Evolutionary conservation across 1,140 invertebrate species (phyloP).

Genomic region (Coptotermes formosanus): DNA sequence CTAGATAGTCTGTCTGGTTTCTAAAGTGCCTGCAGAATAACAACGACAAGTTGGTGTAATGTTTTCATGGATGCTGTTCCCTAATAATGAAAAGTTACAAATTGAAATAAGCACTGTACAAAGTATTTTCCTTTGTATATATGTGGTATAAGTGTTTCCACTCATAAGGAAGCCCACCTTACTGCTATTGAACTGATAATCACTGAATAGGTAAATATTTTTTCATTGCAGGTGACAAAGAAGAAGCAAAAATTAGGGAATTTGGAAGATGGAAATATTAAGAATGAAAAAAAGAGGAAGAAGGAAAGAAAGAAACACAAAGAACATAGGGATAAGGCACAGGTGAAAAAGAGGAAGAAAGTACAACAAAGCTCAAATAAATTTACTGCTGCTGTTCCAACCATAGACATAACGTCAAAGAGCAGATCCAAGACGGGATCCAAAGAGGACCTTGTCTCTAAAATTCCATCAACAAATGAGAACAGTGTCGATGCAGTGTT

Average conservation of each 20-base stretch:
- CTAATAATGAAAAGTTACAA: too few species aligned
- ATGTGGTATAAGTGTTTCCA: too few species aligned
- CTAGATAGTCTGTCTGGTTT: too few species aligned
- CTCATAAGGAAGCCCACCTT: too few species aligned
- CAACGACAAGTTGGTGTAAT: too few species aligned
- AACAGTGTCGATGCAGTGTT: not conserved
- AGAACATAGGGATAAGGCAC: not conserved
- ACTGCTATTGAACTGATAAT: not conserved
- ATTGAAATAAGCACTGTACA: too few species aligned
- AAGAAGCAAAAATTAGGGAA: not conserved
- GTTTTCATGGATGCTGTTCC: too few species aligned
- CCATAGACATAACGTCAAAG: not conserved
- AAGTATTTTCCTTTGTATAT: too few species aligned
- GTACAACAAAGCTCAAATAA: not conserved
- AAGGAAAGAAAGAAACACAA: not conserved
- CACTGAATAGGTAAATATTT: not conserved
- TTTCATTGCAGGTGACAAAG: not conserved
- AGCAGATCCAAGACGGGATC: not conserved
- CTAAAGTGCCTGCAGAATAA: too few species aligned
- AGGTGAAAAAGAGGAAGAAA: not conserved
- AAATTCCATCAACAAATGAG: not conserved
- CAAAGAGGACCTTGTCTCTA: not conserved
- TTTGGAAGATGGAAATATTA: not conserved
- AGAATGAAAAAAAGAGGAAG: not conserved
- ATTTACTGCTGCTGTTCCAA: not conserved